phyloP scores from a whole-genome alignment of 2,797 vertebrate genomes.

The Graptemys geographica region DNA sequence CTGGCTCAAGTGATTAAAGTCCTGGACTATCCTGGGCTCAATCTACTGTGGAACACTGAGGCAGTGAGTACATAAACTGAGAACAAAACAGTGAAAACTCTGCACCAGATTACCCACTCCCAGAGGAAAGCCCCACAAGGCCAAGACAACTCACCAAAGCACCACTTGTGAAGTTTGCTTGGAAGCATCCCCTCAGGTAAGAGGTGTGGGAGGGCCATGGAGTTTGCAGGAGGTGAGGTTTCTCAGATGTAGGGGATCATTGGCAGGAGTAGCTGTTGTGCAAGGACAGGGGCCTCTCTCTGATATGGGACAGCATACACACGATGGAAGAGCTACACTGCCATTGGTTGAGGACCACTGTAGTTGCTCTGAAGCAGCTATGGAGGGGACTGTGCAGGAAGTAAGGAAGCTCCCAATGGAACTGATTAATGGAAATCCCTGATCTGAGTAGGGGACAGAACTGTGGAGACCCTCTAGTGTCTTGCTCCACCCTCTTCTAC shows the following conservation, averaged over 20 bases:
- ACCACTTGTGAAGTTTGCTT: not conserved
- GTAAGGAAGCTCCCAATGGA: not conserved
- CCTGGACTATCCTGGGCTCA: not conserved
- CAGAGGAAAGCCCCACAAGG: not conserved
- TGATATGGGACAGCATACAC: not conserved
- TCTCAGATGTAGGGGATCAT: not conserved
- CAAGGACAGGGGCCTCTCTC: not conserved
- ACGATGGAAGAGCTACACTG: not conserved
- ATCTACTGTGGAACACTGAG: not conserved
- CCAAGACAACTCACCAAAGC: not conserved
- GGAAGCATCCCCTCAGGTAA: not conserved
- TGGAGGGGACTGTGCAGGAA: not conserved
- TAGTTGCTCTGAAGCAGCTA: not conserved
- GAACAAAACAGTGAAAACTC: not conserved
- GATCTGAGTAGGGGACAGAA: not conserved
- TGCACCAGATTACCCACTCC: not conserved
- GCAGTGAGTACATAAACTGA: not conserved
- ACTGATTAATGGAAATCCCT: not conserved
- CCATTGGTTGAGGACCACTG: fast-evolving
- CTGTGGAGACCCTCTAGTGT: not conserved
- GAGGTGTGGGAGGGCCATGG: not conserved
- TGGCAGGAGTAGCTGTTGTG: not conserved
- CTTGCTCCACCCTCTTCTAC: not conserved
- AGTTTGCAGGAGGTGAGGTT: not conserved
- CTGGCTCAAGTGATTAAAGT: not conserved